Evolutionary conservation across 2,113 vertebrate genomes (phyloP).

Genomic region (Ctenodactylus gundi): DNA sequence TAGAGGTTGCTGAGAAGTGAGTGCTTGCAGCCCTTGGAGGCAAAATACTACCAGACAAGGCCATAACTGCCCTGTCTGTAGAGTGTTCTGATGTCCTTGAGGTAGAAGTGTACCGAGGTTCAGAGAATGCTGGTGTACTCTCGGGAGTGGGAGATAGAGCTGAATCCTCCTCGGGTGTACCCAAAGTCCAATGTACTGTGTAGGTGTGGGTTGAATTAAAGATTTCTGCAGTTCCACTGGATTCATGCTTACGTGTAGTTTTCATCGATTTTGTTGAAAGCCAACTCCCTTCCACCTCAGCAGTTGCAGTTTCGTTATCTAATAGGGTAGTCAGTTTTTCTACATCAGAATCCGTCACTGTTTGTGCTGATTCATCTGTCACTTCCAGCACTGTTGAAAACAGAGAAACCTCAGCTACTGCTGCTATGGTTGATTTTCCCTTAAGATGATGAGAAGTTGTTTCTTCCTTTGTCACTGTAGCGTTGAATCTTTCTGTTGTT

Average conservation of each 20-base stretch:
- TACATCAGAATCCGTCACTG: background rate
- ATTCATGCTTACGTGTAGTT: conserved; percentile 3
- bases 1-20: background rate
- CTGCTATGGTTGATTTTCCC: conserved; percentile 30
- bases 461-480: conserved; percentile 43
- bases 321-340: conserved; percentile 19
- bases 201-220: conserved; percentile 26
- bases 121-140: background rate
- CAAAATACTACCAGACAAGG: background rate
- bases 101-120: background rate
- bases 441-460: conserved; percentile 36
- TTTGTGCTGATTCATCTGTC: conserved; percentile 50
- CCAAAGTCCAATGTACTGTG: conserved; percentile 11
- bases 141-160: background rate
- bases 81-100: background rate
- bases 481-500: background rate
- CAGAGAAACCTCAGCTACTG: conserved; percentile 33
- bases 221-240: background rate
- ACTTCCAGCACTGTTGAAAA: conserved; percentile 47
- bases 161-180: background rate
- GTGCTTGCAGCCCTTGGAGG: background rate
- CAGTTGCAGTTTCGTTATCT: conserved; percentile 13
- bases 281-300: conserved; percentile 40
- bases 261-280: conserved; percentile 37
- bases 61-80: background rate